Evolutionary conservation across 2,113 vertebrate genomes (phyloP).

Genomic region (Tachysurus fulvidraco): DNA sequence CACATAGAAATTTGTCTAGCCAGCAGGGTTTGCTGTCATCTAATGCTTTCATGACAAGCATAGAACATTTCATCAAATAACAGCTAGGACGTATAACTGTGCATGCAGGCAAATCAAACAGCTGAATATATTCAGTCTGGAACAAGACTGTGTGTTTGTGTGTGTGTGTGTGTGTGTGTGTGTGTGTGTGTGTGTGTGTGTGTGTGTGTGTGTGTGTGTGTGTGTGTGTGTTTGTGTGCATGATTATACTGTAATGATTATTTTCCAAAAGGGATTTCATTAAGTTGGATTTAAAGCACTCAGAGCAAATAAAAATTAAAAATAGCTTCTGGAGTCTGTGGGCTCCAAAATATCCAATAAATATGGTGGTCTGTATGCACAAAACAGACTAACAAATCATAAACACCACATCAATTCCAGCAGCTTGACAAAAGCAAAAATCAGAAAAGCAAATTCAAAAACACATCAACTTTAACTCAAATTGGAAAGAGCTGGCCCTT

Average conservation of each 20-base stretch:
- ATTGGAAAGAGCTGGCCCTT: background rate
- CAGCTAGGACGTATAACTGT: background rate
- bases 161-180: background rate
- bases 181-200: background rate
- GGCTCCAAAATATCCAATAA: background rate
- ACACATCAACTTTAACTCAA: background rate
- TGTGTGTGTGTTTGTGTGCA: background rate
- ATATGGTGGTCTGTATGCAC: background rate
- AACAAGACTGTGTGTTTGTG: conserved; percentile 6
- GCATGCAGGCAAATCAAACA: conserved; percentile 29
- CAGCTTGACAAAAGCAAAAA: background rate
- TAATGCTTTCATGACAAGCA: conserved; percentile 24
- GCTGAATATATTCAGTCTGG: background rate
- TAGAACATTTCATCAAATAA: conserved; percentile 11
- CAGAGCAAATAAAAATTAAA: conserved; percentile 6
- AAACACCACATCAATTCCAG: background rate
- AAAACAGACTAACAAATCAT: background rate
- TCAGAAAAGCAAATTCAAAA: background rate
- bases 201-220: background rate
- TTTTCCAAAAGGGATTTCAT: conserved; percentile 35
- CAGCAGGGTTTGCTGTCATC: conserved; percentile 13
- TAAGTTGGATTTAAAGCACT: conserved; percentile 32
- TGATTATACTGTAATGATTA: conserved; percentile 33
- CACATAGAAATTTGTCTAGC: background rate
- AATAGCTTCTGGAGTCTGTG: background rate